Evolutionary conservation across 92 coral and sea anemone genomes (phyloP).

Genomic region (Phenganax stokvisi): DNA sequence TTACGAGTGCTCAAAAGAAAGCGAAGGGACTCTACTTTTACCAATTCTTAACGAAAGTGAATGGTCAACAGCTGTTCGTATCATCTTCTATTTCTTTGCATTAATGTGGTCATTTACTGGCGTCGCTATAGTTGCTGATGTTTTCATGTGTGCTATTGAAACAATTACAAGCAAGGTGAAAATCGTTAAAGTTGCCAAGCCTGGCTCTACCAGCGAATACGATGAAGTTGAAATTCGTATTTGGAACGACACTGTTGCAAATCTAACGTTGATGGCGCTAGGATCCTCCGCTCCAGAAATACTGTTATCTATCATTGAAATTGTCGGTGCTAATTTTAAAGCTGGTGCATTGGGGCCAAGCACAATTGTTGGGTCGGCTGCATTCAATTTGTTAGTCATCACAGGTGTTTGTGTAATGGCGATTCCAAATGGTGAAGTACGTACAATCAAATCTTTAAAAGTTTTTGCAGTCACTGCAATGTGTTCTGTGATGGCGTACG

Average conservation of each 20-base stretch:
- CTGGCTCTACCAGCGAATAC: slow-evolving; percentile 53
- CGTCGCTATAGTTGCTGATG: slow-evolving; percentile 86
- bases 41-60: slow-evolving; percentile 84
- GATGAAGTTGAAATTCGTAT: slow-evolving; percentile 82
- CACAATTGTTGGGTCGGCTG: slow-evolving; percentile 97
- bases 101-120: slow-evolving; percentile 96
- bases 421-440: slow-evolving; percentile 64
- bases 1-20: slow-evolving; percentile 51
- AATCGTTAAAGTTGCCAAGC: slow-evolving; percentile 74
- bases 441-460: slow-evolving; percentile 77
- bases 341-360: slow-evolving; percentile 94
- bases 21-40: slow-evolving; percentile 58
- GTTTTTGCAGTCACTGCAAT: slow-evolving; percentile 86
- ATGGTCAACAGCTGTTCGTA: slow-evolving; percentile 70
- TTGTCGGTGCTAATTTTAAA: slow-evolving; percentile 65
- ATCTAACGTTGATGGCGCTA: slow-evolving; percentile 88
- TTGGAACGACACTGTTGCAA: slow-evolving; percentile 99
- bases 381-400: slow-evolving; percentile 82
- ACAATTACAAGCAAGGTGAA: slow-evolving; percentile 97
- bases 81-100: slow-evolving; percentile 67
- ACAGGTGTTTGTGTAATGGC: slow-evolving; percentile 92
- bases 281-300: slow-evolving; percentile 99
- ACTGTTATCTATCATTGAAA: slow-evolving; percentile 82
- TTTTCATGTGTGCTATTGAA: slow-evolving; percentile 96
- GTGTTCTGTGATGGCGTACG: slow-evolving; percentile 70